Conservation (phyloP, 1,140 invertebrate genomes). For the Dinothrombium tinctorium region DNA sequence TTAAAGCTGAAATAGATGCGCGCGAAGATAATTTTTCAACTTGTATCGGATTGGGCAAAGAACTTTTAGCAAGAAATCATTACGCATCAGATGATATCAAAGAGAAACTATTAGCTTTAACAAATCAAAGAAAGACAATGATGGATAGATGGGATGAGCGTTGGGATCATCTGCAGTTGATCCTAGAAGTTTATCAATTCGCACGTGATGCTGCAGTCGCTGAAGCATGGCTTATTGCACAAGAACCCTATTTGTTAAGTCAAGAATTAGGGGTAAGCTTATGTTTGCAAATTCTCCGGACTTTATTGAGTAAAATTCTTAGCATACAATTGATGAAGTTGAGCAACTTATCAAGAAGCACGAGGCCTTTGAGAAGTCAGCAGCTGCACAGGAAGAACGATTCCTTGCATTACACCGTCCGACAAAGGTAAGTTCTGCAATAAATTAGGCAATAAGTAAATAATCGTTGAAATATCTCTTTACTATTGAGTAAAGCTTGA, state of each 20-base stretch:
- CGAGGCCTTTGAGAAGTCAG: slow-evolving; percentile 98
- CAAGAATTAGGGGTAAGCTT: slow-evolving; percentile 61
- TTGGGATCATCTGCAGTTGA: slow-evolving; percentile 88
- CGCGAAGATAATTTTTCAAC: slow-evolving; percentile 88
- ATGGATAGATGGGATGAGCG: slow-evolving; percentile 89
- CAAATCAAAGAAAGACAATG: slow-evolving; percentile 70
- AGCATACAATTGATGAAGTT: slow-evolving; percentile 93
- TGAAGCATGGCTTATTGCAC: slow-evolving; percentile 93
- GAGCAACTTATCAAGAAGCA: slow-evolving; percentile 98
- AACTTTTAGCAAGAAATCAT: slow-evolving; percentile 76
- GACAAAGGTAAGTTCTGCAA: slow-evolving; percentile 52
- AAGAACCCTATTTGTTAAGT: slow-evolving; percentile 93
- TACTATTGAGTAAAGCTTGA: no score
- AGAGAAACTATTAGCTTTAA: slow-evolving; percentile 73
- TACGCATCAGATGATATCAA: slow-evolving; percentile 74
- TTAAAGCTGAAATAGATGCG: slow-evolving; percentile 97
- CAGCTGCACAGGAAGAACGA: slow-evolving; percentile 91
- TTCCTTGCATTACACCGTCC: slow-evolving; percentile 89
- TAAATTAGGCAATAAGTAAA: no score
- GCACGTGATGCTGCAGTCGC: slow-evolving; percentile 95
- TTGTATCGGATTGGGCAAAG: slow-evolving; percentile 83
- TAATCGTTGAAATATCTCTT: no score
- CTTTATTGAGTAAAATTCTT: slow-evolving; percentile 13
- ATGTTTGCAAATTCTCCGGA: background rate
- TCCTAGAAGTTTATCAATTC: slow-evolving; percentile 98